These are phyloP conservation scores for Trinectes maculatus DNA, from an alignment of 2,113 vertebrate genomes.

Conservation along the genomic window DNA sequence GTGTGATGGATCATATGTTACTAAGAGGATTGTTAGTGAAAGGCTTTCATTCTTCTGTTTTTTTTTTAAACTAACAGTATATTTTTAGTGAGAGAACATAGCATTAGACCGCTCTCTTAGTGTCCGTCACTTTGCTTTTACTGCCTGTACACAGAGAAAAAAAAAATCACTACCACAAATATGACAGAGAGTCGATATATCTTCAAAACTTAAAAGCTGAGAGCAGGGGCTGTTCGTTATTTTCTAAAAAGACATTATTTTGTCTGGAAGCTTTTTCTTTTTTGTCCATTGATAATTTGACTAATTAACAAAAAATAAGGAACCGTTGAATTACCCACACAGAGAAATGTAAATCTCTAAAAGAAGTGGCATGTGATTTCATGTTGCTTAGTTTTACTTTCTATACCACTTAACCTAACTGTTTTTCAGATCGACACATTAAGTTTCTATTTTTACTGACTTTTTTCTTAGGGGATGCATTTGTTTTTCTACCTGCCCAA, in stretches of 20 bases:
- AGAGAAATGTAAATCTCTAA: too few relatives aligned
- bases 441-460: too few relatives aligned
- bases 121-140: background rate
- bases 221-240: background rate
- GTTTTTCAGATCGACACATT: too few relatives aligned
- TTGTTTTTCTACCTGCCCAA: too few relatives aligned
- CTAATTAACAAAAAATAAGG: background rate
- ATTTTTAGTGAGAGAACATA: background rate
- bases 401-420: too few relatives aligned
- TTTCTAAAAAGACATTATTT: too few relatives aligned
- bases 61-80: slow-evolving; percentile 7
- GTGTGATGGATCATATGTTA: slow-evolving; percentile 58
- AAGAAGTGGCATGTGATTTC: too few relatives aligned
- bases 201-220: background rate
- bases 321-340: too few relatives aligned
- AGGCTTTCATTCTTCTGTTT: slow-evolving; percentile 21
- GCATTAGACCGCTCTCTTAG: background rate
- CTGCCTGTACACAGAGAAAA: background rate
- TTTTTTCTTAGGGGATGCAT: too few relatives aligned
- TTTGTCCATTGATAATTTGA: background rate
- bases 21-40: slow-evolving; percentile 30
- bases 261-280: background rate
- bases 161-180: background rate
- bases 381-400: too few relatives aligned
- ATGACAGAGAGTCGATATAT: background rate